Evolutionary conservation across 2,797 vertebrate genomes (phyloP), one percentile per base, ranked within the genome.

Genomic region (Hydrolagus colliei): DNA sequence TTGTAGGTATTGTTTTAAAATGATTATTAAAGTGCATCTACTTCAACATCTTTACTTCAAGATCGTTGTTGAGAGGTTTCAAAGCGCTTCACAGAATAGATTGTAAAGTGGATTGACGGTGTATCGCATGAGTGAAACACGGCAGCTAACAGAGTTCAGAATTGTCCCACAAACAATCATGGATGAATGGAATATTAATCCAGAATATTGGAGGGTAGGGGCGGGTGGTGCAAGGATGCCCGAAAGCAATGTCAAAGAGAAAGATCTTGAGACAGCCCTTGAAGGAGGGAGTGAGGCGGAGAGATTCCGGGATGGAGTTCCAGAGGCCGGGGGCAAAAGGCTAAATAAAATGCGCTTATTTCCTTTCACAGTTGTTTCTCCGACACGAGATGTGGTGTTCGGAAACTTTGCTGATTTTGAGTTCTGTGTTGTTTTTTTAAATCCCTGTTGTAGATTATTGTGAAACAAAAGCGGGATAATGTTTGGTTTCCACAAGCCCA

Each of bases 401-500:
- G 9, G 16, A 9, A 27, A 63, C 78, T 22, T n/a, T 59, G 14
- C 10, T 9, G 27, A 32, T 82, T 82, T 16, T 27, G 35, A 27
- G 79, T 68, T 1, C 27, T 41, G 63, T 71, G 9, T 71, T 35
- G 20, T 52, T 52, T 61, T n/a, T 35, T 67, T 71, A 9, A 68
- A 11, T 90, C 89, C 85, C 85, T 85, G 6, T 88, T 89, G 72
- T 88, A 89, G 89, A 86, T 72, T 86, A 52, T 52, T 52, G 27
- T 52, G 41, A 52, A 52, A 52, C 3, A 6, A 52, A 52, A 65
- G 86, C 86, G 87, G 92, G 86, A 94, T 97, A 94, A 99, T 99
- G 98, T 99, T 99, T 95, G 98, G 98, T 94, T 99, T 99, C 93
- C 98, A 99, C 92, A 99, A 99, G 95, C 98, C 98, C 90, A 99